phyloP scores from a whole-genome alignment of 2,113 vertebrate species.

The Tachysurus fulvidraco region DNA sequence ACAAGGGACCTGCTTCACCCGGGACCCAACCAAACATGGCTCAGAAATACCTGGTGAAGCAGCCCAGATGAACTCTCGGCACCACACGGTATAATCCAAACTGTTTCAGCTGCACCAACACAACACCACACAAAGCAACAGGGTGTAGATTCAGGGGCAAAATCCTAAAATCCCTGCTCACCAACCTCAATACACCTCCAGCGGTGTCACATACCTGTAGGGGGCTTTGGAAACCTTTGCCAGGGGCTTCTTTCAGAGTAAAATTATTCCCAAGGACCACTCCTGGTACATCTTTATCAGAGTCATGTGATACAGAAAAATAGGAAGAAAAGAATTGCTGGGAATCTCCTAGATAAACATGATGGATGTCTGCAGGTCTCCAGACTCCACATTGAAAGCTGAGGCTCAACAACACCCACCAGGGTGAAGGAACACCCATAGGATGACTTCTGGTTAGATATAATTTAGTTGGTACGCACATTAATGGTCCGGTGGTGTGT shows the following conservation, averaged over 20 bases:
- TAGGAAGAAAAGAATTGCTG: not conserved
- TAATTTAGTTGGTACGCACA: not conserved
- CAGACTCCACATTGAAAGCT: not conserved
- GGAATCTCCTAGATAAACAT: not conserved
- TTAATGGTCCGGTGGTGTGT: not conserved
- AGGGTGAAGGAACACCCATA: not conserved
- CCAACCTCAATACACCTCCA: not conserved
- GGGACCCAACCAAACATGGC: not conserved
- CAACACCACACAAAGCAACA: not conserved
- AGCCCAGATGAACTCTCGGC: not conserved
- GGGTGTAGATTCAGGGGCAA: not conserved
- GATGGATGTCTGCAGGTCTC: not conserved
- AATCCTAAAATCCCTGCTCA: slow-evolving; percentile 7
- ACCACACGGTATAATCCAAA: not conserved
- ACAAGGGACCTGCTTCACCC: not conserved
- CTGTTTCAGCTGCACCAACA: not conserved
- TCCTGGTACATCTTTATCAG: not conserved
- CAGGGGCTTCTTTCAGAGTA: not conserved
- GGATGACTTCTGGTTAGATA: slow-evolving; percentile 8
- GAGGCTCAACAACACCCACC: not conserved
- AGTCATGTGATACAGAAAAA: not conserved
- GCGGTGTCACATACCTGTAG: not conserved
- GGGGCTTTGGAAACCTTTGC: not conserved
- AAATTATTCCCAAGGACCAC: not conserved
- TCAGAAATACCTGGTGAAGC: not conserved